phyloP scores from a whole-genome alignment of 2,888 invertebrate species.

The Priocnemis perturbator region DNA sequence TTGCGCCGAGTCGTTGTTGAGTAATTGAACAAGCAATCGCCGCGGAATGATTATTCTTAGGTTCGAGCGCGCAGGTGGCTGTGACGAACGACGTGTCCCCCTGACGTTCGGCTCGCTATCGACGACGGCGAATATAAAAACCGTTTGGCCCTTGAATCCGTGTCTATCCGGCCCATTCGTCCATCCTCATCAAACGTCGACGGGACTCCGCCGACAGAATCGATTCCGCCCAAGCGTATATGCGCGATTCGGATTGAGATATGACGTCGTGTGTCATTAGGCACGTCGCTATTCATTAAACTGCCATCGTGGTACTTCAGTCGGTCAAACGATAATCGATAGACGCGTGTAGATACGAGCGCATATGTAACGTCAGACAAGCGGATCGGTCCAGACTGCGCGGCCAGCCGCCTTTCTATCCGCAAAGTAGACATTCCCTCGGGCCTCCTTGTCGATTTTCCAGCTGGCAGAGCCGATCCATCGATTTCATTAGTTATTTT shows the following conservation, averaged over 20 bases:
- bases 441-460: slow-evolving; percentile 24
- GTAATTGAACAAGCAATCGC: too few relatives aligned
- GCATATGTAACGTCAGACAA: slow-evolving; percentile 1
- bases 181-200: slow-evolving; percentile 46
- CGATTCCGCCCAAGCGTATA: slow-evolving; percentile 48
- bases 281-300: slow-evolving; percentile 63
- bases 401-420: neutral
- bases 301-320: slow-evolving; percentile 50
- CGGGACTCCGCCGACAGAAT: slow-evolving; percentile 37
- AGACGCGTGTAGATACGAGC: slow-evolving; percentile 23
- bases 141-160: slow-evolving; percentile 34
- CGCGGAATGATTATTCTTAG: too few relatives aligned
- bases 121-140: slow-evolving; percentile 14
- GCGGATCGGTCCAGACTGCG: too few relatives aligned
- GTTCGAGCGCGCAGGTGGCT: too few relatives aligned
- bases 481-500: slow-evolving; percentile 32
- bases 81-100: too few relatives aligned
- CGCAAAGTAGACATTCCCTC: slow-evolving; percentile 29
- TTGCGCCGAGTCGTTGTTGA: too few relatives aligned
- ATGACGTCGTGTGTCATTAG: slow-evolving; percentile 62
- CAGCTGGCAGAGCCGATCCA: slow-evolving; percentile 1
- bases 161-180: slow-evolving; percentile 28
- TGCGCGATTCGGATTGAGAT: slow-evolving; percentile 41
- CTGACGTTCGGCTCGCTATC: too few relatives aligned
- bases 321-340: slow-evolving; percentile 61